phyloP scores from a whole-genome alignment of 2,888 invertebrate species.

The Epirrita christyi region DNA sequence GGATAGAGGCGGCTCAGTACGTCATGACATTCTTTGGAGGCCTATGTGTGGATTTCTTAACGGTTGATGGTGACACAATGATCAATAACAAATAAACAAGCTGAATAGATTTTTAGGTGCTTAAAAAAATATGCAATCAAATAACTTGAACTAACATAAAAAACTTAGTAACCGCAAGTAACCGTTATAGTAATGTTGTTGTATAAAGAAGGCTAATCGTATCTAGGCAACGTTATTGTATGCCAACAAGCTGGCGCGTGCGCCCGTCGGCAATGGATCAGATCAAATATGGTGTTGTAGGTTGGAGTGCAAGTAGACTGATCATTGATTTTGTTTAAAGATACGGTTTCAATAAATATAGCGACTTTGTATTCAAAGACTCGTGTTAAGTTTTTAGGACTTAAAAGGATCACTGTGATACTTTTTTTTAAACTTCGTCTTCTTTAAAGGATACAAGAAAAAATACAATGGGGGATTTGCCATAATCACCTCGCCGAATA shows the following conservation, averaged over 20 bases:
- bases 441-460: too few relatives aligned
- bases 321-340: neutral
- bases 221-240: neutral
- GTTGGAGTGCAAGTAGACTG: too few relatives aligned
- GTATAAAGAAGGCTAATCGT: conserved; percentile 31
- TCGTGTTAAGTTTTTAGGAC: too few relatives aligned
- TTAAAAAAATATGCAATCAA: neutral
- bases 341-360: neutral
- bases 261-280: conserved; percentile 27
- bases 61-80: too few relatives aligned
- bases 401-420: too few relatives aligned
- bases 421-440: too few relatives aligned
- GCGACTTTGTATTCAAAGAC: neutral
- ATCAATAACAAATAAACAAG: neutral
- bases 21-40: too few relatives aligned
- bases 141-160: neutral
- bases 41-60: too few relatives aligned
- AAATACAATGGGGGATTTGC: too few relatives aligned
- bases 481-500: too few relatives aligned
- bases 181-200: conserved; percentile 23
- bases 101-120: too few relatives aligned
- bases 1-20: too few relatives aligned
- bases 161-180: conserved; percentile 1
- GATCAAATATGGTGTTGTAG: conserved; percentile 24
- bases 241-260: conserved; percentile 25